Evolutionary conservation across 23 tunicate genomes (phyloP).

Genomic region (Trididemnum miniatum): DNA sequence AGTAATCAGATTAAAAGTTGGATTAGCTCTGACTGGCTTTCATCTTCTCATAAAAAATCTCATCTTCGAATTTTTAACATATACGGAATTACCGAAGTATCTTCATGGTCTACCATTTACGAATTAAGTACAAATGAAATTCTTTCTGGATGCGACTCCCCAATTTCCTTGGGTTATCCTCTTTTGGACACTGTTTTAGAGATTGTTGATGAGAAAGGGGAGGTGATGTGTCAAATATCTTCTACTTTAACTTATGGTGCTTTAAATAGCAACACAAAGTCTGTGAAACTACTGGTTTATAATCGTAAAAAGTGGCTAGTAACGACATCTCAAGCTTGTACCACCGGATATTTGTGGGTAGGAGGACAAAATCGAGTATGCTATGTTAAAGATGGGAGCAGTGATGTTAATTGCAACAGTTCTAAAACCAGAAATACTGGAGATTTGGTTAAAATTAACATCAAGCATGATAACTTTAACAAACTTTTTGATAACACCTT

Average conservation of each 20-base stretch:
- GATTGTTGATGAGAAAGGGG: constrained; percentile 17
- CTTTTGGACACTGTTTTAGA: constrained; percentile 51
- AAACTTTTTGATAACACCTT: neutral
- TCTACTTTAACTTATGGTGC: neutral
- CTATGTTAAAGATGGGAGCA: neutral
- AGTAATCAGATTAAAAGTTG: constrained; percentile 44
- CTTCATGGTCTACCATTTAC: constrained; percentile 77
- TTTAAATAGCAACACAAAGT: neutral
- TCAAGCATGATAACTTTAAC: neutral
- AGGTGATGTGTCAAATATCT: constrained; percentile 1
- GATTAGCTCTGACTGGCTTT: neutral
- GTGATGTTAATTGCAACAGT: neutral
- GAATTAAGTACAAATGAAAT: constrained; percentile 39
- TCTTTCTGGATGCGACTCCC: neutral
- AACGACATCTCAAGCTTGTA: neutral
- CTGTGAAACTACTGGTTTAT: neutral
- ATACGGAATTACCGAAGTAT: constrained; percentile 95
- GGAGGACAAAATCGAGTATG: constrained; percentile 8
- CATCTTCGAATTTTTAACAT: constrained; percentile 44
- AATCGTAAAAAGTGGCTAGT: neutral
- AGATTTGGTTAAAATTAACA: constrained; percentile 28
- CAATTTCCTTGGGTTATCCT: constrained; percentile 65
- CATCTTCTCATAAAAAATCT: neutral
- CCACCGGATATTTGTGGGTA: neutral
- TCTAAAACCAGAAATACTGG: constrained; percentile 42